Evolutionary conservation across 2,113 vertebrate species (phyloP).

Genomic region (Anhinga anhinga): DNA sequence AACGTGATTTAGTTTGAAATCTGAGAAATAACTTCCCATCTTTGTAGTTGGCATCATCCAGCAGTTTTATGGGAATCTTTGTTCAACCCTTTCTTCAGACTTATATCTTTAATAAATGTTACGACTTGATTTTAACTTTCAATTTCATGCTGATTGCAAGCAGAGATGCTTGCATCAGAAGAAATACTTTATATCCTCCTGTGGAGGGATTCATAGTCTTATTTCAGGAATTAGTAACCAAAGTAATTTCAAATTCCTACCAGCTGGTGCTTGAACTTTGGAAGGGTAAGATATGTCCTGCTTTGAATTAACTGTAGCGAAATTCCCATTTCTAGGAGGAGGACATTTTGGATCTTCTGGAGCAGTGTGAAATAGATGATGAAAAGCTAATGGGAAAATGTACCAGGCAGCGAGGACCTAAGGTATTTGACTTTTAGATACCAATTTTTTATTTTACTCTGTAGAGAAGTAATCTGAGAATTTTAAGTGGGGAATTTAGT

Average conservation of each 20-base stretch:
- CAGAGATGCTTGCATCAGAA: neutral
- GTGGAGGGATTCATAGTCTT: neutral
- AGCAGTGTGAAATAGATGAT: constrained; percentile 96
- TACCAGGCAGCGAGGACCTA: constrained; percentile 81
- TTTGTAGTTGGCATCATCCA: neutral
- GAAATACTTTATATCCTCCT: neutral
- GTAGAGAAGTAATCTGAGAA: neutral
- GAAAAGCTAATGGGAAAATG: constrained; percentile 95
- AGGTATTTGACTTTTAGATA: constrained; percentile 62
- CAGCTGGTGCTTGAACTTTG: neutral
- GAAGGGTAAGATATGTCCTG: neutral
- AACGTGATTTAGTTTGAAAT: neutral
- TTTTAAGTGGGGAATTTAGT: neutral
- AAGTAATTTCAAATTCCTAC: neutral
- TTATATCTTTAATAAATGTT: neutral
- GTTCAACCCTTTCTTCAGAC: neutral
- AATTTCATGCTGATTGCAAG: neutral
- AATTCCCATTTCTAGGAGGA: constrained; percentile 83
- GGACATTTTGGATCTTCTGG: constrained; percentile 95
- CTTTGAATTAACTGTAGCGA: neutral
- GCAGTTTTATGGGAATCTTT: neutral
- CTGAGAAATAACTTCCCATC: neutral
- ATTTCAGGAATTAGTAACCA: neutral
- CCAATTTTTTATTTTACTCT: neutral
- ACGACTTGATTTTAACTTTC: neutral